Conservation (phyloP, 2,888 invertebrate species). For the Cephus nigrinus region DNA sequence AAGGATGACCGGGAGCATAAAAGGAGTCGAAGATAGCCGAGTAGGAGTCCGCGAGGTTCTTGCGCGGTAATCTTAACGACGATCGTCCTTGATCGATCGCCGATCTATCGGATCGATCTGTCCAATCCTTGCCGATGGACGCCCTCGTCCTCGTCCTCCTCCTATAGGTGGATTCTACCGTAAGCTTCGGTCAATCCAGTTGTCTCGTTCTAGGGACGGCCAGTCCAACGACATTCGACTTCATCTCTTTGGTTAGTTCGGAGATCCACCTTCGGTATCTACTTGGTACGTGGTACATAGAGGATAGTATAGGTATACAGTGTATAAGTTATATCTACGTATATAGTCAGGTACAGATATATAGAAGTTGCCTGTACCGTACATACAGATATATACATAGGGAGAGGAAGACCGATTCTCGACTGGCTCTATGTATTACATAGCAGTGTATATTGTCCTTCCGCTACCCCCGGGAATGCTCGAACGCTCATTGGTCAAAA, state of each 20-base stretch:
- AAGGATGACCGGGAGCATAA: background rate
- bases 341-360: background rate
- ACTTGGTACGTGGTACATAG: background rate
- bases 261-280: background rate
- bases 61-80: background rate
- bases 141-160: background rate
- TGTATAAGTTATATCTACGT: background rate
- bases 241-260: slow-evolving; percentile 41
- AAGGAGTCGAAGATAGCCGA: background rate
- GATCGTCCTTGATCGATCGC: background rate
- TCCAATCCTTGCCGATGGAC: background rate
- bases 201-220: background rate
- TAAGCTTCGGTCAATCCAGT: background rate
- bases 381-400: slow-evolving; percentile 23
- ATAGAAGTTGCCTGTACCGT: background rate
- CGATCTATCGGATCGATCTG: background rate
- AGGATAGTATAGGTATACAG: background rate
- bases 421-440: background rate
- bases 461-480: slow-evolving; percentile 52
- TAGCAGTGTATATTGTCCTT: slow-evolving; percentile 60
- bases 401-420: slow-evolving; percentile 1
- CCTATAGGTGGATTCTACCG: background rate
- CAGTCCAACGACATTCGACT: slow-evolving; percentile 45
- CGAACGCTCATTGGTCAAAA: slow-evolving; percentile 61
- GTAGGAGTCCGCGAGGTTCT: background rate